Evolutionary conservation across 2,113 vertebrate genomes (phyloP).

Genomic region (Falcunculus frontatus): DNA sequence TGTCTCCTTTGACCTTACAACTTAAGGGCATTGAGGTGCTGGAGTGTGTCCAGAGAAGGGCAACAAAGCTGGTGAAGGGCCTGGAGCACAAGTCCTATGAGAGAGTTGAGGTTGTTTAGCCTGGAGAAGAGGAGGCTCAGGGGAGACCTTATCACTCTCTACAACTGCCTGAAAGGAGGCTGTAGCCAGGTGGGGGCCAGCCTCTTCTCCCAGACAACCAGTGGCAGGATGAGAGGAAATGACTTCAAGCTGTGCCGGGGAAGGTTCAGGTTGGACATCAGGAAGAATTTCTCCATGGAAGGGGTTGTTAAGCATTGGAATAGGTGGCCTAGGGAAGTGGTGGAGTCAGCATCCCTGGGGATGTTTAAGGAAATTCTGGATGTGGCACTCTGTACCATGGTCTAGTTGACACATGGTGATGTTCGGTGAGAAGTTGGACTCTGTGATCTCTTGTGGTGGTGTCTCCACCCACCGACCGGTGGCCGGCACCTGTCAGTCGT

Average conservation of each 20-base stretch:
- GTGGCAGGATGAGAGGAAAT: background rate
- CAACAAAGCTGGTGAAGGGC: accelerated
- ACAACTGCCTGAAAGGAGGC: background rate
- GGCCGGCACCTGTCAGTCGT: too few relatives aligned
- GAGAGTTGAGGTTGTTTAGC: background rate
- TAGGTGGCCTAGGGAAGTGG: background rate
- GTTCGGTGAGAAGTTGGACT: background rate
- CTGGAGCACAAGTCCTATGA: background rate
- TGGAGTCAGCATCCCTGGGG: background rate
- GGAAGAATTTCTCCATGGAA: background rate
- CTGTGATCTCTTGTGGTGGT: too few relatives aligned
- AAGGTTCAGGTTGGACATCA: background rate
- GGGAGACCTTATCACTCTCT: background rate
- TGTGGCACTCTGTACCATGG: background rate
- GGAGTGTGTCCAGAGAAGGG: background rate
- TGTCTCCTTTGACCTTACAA: background rate
- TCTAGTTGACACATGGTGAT: background rate
- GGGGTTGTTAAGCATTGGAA: background rate
- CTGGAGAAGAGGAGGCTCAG: background rate
- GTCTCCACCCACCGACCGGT: too few relatives aligned
- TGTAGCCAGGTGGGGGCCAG: accelerated
- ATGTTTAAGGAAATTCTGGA: background rate
- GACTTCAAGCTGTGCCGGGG: background rate
- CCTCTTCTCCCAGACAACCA: background rate
- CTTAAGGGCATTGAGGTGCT: background rate